Evolutionary conservation across 1,140 invertebrate species (phyloP).

Genomic region (Dysdera silvatica): DNA sequence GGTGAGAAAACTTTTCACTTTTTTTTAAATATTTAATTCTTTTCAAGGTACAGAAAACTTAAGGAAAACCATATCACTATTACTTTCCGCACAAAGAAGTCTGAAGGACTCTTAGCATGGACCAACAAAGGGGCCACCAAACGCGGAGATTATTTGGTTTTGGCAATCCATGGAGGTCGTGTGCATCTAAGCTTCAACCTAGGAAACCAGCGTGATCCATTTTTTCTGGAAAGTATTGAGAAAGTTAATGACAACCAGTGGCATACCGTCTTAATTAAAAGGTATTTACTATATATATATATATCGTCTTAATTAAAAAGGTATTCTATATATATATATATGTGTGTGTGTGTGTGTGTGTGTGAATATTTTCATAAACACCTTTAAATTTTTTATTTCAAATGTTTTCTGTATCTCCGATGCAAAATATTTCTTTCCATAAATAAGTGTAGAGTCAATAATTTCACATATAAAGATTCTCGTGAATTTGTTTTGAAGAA

Average conservation of each 20-base stretch:
- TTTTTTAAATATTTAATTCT: too few relatives aligned
- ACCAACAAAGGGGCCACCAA: constrained; percentile 35
- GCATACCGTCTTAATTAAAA: constrained; percentile 56
- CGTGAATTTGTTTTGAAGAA: too few relatives aligned
- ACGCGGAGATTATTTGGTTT: constrained; percentile 52
- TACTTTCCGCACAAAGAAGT: constrained; percentile 15
- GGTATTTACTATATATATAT: constrained; percentile 35
- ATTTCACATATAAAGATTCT: too few relatives aligned
- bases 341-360: too few relatives aligned
- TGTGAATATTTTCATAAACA: too few relatives aligned
- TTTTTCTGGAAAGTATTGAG: constrained; percentile 47
- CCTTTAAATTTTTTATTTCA: too few relatives aligned
- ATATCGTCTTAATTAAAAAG: too few relatives aligned
- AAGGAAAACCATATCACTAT: constrained; percentile 18
- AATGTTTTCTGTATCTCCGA: too few relatives aligned
- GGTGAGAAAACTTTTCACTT: too few relatives aligned
- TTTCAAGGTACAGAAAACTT: background rate
- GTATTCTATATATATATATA: too few relatives aligned
- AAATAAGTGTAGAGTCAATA: too few relatives aligned
- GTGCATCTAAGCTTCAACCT: constrained; percentile 58
- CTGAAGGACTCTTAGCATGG: constrained; percentile 22
- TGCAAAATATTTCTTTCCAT: too few relatives aligned
- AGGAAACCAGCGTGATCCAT: constrained; percentile 51
- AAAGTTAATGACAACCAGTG: constrained; percentile 62
- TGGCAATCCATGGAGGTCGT: constrained; percentile 54